A percentile compares a stretch with the other conserved stretches of the same genome.
These are phyloP conservation scores for Wiebesia pumilae DNA, from an alignment of 1,140 invertebrate species.

Conservation along the genomic window DNA sequence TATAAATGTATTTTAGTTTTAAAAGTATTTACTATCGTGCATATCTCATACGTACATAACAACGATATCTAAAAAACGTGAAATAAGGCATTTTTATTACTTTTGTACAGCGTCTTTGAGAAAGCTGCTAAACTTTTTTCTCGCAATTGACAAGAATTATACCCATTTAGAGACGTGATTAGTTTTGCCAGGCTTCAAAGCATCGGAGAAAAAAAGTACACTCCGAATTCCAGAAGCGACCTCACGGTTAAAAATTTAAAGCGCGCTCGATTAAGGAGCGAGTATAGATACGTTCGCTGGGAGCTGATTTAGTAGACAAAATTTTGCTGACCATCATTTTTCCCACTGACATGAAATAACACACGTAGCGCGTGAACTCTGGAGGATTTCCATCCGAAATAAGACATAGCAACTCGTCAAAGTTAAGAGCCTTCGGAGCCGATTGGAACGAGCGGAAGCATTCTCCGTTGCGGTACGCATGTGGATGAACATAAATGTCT, in stretches of 20 bases:
- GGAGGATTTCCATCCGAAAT: constrained; percentile 4
- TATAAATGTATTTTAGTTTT: not conserved
- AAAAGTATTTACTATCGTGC: not conserved
- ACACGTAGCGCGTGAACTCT: not conserved
- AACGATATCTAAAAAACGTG: constrained; percentile 14
- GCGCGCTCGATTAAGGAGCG: not conserved
- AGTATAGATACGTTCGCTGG: not conserved
- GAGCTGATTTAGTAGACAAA: constrained; percentile 14
- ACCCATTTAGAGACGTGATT: constrained; percentile 21
- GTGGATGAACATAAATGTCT: constrained; percentile 17
- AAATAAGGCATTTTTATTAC: constrained; percentile 10
- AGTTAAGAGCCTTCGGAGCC: not conserved
- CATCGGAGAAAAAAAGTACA: not conserved
- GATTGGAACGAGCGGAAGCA: constrained; percentile 14
- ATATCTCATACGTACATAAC: not conserved
- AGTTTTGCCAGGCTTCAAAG: constrained; percentile 21
- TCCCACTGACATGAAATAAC: no score
- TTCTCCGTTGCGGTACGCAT: not conserved
- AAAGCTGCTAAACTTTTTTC: constrained; percentile 5
- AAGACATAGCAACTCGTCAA: constrained; percentile 10
- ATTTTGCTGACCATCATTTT: not conserved
- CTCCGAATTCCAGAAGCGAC: constrained; percentile 15
- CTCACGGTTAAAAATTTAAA: constrained; percentile 7
- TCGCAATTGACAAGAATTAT: constrained; percentile 23
- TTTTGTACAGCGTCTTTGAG: constrained; percentile 16